These are phyloP conservation scores for Ophthalmolycus amberensis DNA, from an alignment of 2,113 vertebrate species.

Conservation along the genomic window DNA sequence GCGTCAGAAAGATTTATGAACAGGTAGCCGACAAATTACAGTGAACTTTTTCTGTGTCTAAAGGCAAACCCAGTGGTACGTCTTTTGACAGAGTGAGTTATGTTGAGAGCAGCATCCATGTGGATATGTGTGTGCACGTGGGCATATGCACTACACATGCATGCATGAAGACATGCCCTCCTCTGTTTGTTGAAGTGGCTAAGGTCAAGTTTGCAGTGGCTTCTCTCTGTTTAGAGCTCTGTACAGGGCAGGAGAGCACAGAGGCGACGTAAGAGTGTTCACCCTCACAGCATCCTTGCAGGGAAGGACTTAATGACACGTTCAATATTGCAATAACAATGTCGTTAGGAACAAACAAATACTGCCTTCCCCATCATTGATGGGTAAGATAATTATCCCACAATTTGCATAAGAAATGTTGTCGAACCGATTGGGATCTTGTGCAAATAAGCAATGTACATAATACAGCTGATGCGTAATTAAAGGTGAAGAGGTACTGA, in stretches of 20 bases:
- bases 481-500: conserved; percentile 76
- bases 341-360: conserved; percentile 75
- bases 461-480: conserved; percentile 66
- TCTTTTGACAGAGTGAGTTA: background rate
- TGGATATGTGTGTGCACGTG: background rate
- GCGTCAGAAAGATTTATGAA: background rate
- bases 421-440: conserved; percentile 67
- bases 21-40: background rate
- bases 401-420: conserved; percentile 81
- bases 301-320: conserved; percentile 70
- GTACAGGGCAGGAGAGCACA: conserved; percentile 14
- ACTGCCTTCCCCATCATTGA: conserved; percentile 69
- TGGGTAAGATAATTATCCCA: conserved; percentile 77
- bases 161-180: background rate
- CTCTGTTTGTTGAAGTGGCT: conserved; percentile 11
- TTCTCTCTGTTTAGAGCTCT: conserved; percentile 38
- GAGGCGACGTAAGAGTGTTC: conserved; percentile 48
- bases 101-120: background rate
- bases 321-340: conserved; percentile 75
- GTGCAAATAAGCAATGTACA: conserved; percentile 71
- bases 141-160: background rate
- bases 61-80: background rate
- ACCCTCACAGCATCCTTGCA: conserved; percentile 53
- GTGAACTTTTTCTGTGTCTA: background rate
- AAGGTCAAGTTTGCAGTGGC: conserved; percentile 20